These are phyloP conservation scores for Caenorhabditis drosophilae DNA, from an alignment of 2,888 invertebrate species.

Conservation along the genomic window DNA sequence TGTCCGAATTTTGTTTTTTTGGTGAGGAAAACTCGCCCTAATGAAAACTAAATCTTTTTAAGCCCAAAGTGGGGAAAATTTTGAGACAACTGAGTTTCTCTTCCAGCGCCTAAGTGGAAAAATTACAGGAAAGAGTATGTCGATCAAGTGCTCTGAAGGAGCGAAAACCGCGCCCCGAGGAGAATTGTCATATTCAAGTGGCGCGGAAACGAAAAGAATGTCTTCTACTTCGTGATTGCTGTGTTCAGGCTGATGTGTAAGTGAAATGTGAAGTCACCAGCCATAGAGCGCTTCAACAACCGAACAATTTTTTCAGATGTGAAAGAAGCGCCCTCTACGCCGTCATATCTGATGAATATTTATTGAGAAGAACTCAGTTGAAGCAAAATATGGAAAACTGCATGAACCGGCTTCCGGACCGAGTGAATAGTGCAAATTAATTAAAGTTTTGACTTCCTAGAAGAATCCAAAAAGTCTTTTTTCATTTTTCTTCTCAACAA, in stretches of 20 bases:
- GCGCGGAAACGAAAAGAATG: constrained; percentile 35
- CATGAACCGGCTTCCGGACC: constrained; percentile 9
- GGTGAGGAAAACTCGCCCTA: no score
- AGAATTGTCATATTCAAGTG: constrained; percentile 32
- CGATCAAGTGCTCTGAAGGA: constrained; percentile 26
- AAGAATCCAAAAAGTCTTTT: constrained; percentile 26
- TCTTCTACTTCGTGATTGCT: constrained; percentile 42
- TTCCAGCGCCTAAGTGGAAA: no score
- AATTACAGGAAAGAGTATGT: constrained; percentile 18
- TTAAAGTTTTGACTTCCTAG: constrained; percentile 20
- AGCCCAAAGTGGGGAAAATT: no score
- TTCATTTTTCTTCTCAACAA: constrained; percentile 43
- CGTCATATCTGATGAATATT: constrained; percentile 48
- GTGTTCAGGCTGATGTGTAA: constrained; percentile 52
- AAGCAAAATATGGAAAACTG: constrained; percentile 18
- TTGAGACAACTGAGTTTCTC: no score
- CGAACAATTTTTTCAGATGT: constrained; percentile 36
- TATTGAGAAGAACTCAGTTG: constrained; percentile 31
- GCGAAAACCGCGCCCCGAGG: constrained; percentile 10
- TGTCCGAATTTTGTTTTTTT: neutral
- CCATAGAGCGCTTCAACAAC: no score
- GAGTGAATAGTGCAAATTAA: constrained; percentile 4
- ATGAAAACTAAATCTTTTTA: no score
- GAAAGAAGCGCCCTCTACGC: constrained; percentile 49
- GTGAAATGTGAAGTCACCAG: no score